These are phyloP conservation scores for Thymelicus sylvestris DNA, from an alignment of 2,888 invertebrate genomes.

Conservation along the genomic window DNA sequence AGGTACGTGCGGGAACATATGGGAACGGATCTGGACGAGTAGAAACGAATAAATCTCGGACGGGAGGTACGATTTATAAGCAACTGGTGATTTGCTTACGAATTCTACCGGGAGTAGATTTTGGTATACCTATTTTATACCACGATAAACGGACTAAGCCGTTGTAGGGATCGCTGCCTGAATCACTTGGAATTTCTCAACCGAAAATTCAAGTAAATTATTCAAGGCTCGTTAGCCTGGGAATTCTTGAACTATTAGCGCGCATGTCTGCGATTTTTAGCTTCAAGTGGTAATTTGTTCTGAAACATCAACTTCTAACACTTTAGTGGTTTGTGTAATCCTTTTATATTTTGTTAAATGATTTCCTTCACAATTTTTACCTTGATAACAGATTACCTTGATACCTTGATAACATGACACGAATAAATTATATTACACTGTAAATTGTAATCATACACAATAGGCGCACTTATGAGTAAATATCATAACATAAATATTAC, in stretches of 20 bases:
- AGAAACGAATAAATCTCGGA: conserved; percentile 69
- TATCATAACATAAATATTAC: too few relatives aligned
- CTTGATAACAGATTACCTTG: too few relatives aligned
- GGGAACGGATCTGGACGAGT: conserved; percentile 49
- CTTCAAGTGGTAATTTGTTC: conserved; percentile 2
- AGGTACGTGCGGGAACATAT: conserved; percentile 51
- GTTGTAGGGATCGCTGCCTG: conserved; percentile 17
- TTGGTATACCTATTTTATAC: conserved; percentile 31
- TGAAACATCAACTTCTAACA: background rate
- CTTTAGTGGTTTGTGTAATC: background rate
- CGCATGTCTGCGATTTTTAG: conserved; percentile 3
- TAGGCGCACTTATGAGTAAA: too few relatives aligned
- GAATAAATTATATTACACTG: too few relatives aligned
- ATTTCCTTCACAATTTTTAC: too few relatives aligned
- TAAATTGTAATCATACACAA: too few relatives aligned
- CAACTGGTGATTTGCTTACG: conserved; percentile 75
- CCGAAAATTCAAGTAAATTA: conserved; percentile 25
- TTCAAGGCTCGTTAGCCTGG: conserved; percentile 19
- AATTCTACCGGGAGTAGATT: conserved; percentile 64
- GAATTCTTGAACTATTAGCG: conserved; percentile 17
- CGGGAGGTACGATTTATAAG: conserved; percentile 72
- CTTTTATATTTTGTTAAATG: background rate
- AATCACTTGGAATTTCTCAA: conserved; percentile 27
- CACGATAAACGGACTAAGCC: conserved; percentile 20
- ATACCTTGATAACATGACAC: too few relatives aligned